These are phyloP conservation scores for Prionailurus bengalensis DNA, from an alignment of 2,113 vertebrate species.

Conservation along the genomic window DNA sequence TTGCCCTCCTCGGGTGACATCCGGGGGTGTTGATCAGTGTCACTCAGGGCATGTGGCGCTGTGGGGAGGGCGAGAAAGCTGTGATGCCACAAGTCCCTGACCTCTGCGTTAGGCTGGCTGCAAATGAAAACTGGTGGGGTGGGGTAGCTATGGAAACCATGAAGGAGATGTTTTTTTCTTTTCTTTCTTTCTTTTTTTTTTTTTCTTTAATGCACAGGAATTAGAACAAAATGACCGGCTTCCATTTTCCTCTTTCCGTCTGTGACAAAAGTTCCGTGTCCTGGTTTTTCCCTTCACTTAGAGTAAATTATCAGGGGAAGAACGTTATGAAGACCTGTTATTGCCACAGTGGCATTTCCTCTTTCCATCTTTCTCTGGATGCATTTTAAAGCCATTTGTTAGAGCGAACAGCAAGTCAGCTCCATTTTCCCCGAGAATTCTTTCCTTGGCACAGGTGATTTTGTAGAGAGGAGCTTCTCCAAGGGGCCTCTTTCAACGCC, in stretches of 20 bases:
- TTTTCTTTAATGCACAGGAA: constrained; percentile 38
- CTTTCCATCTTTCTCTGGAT: not conserved
- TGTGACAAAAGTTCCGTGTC: constrained; percentile 47
- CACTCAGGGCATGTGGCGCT: fast-evolving
- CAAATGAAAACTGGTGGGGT: not conserved
- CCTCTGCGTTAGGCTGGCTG: not conserved
- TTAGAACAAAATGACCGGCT: constrained; percentile 57
- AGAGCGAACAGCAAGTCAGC: not conserved
- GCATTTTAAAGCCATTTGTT: not conserved
- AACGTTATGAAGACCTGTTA: not conserved
- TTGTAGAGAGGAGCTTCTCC: not conserved
- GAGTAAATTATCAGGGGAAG: constrained; percentile 42
- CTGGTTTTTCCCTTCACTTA: constrained; percentile 35
- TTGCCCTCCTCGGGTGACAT: not conserved
- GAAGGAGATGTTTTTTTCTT: not conserved
- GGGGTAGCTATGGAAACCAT: constrained; percentile 75
- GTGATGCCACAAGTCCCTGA: not conserved
- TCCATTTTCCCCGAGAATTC: not conserved
- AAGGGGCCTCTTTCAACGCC: not conserved
- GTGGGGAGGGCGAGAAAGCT: not conserved
- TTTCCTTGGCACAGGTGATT: not conserved
- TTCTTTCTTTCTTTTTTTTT: not conserved
- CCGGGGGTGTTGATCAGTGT: not conserved
- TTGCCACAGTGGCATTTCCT: not conserved
- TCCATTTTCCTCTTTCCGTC: constrained; percentile 46